Conservation (phyloP, 1,140 invertebrate species). For the Pseudomyrmex pallidus region DNA sequence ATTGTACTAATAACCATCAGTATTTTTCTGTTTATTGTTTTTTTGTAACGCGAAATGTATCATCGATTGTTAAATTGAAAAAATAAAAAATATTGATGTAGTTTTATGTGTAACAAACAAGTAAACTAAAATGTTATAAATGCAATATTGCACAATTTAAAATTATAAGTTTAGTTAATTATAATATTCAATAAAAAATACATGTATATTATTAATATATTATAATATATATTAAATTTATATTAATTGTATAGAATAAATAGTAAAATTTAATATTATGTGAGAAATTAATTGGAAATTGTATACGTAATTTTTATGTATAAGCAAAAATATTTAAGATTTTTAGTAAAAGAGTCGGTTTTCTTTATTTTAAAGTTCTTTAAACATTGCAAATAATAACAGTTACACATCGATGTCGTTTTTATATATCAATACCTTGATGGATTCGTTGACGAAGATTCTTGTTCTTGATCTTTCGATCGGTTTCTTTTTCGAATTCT, state of each 20-base stretch:
- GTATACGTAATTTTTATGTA: background rate
- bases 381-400: background rate
- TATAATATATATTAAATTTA: too few species aligned
- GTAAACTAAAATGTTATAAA: slow-evolving; percentile 6
- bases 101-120: background rate
- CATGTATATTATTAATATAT: too few species aligned
- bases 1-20: slow-evolving; percentile 8
- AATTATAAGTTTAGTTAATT: too few species aligned
- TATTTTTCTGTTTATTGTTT: slow-evolving; percentile 12
- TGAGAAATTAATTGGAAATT: background rate
- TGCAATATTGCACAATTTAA: background rate
- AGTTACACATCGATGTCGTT: background rate
- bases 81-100: background rate
- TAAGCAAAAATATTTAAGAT: background rate
- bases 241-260: too few species aligned
- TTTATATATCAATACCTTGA: slow-evolving; percentile 55
- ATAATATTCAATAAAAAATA: too few species aligned
- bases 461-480: slow-evolving; percentile 64
- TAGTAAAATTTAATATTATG: background rate
- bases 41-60: background rate
- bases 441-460: slow-evolving; percentile 61
- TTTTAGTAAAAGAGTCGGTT: background rate
- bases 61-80: background rate
- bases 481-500: slow-evolving; percentile 68
- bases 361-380: background rate